Percentiles rank a stretch among this genome's conserved stretches.
Evolutionary conservation across 2,797 vertebrate genomes (phyloP).

Genomic region (Brotula barbata): DNA sequence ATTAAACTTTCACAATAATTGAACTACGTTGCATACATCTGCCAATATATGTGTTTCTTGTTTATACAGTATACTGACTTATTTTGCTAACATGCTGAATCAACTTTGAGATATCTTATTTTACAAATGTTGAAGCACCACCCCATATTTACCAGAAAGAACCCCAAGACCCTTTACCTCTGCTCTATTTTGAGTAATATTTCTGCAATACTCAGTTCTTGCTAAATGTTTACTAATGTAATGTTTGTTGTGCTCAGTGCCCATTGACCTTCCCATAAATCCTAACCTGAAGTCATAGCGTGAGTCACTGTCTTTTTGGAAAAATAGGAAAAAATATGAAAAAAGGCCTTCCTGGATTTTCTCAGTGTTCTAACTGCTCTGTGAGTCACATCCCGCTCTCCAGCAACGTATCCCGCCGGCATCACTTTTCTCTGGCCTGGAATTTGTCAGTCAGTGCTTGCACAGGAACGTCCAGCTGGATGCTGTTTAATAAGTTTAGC

Average conservation of each 20-base stretch:
- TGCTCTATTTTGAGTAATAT: constrained; percentile 1
- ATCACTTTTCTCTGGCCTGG: constrained; percentile 56
- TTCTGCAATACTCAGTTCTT: constrained; percentile 1
- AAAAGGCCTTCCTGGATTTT: constrained; percentile 47
- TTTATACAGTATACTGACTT: no score
- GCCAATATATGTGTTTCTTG: no score
- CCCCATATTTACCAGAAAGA: no score
- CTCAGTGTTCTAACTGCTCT: constrained; percentile 45
- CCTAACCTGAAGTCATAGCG: constrained; percentile 33
- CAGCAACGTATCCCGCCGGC: constrained; percentile 54
- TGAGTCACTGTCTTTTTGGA: constrained; percentile 56
- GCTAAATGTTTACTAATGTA: constrained; percentile 1
- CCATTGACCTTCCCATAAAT: constrained; percentile 28
- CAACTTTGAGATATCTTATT: no score
- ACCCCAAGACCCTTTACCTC: no score
- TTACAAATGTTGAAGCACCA: no score
- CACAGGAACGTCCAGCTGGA: constrained; percentile 51
- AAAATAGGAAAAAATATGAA: constrained; percentile 25
- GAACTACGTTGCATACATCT: no score
- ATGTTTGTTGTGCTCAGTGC: constrained; percentile 1
- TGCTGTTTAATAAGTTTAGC: constrained; percentile 49
- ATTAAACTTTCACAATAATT: no score
- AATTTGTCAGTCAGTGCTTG: constrained; percentile 49
- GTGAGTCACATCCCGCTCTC: constrained; percentile 63
- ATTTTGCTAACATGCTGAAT: no score